Conservation (phyloP, 2,888 invertebrate species). For the Tipula lateralis region DNA sequence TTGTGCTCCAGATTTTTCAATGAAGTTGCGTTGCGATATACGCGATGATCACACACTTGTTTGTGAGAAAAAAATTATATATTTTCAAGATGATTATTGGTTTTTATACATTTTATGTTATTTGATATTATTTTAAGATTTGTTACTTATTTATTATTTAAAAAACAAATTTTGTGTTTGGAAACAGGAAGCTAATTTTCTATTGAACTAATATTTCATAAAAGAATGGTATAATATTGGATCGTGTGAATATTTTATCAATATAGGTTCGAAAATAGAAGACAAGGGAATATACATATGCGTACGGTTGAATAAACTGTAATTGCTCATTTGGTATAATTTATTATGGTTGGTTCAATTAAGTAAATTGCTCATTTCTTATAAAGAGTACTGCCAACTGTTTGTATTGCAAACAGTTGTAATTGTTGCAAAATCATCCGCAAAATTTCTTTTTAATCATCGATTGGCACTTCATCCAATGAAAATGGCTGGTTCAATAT, state of each 20-base stretch:
- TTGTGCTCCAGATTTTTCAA: not conserved
- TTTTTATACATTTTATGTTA: not conserved
- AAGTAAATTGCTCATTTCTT: too few species aligned
- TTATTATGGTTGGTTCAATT: too few species aligned
- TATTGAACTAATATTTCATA: conserved; percentile 14
- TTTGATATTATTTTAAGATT: conserved; percentile 1
- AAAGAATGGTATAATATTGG: not conserved
- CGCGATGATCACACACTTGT: conserved; percentile 1
- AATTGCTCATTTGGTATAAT: not conserved
- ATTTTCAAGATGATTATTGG: not conserved
- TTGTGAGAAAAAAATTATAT: not conserved
- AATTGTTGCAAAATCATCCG: too few species aligned
- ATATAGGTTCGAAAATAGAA: not conserved
- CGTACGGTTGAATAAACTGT: not conserved
- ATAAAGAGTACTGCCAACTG: too few species aligned
- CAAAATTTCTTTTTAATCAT: too few species aligned
- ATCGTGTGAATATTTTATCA: not conserved
- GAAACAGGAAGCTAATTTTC: conserved; percentile 13
- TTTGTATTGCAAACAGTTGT: too few species aligned
- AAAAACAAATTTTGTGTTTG: not conserved
- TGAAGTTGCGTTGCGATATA: conserved; percentile 5
- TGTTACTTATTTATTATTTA: not conserved
- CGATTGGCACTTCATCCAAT: too few species aligned
- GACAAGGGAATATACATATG: not conserved
- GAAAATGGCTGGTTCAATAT: too few species aligned